Conservation (phyloP, 1,140 invertebrate species). For the Drosophila novamexicana region DNA sequence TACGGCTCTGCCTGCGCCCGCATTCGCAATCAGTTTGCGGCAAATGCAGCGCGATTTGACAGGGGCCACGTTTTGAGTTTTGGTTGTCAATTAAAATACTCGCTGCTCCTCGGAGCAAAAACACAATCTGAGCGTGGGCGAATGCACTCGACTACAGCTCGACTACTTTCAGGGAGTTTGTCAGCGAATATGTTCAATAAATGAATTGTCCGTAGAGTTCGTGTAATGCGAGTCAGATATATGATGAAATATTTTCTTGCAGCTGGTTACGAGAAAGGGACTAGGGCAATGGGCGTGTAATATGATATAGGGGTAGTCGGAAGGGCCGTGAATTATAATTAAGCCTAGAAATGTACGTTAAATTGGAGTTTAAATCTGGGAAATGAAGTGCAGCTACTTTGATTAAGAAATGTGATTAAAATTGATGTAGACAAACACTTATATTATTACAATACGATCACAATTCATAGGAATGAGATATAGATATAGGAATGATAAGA, state of each 20-base stretch:
- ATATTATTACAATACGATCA: too few relatives aligned
- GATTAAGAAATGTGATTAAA: too few relatives aligned
- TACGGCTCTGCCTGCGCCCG: slow-evolving; percentile 48
- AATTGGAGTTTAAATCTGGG: background rate
- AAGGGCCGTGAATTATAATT: background rate
- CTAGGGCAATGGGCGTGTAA: background rate
- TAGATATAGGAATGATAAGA: too few relatives aligned
- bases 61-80: slow-evolving; percentile 47
- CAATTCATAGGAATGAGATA: too few relatives aligned
- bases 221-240: slow-evolving; percentile 14
- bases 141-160: background rate
- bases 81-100: slow-evolving; percentile 72
- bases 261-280: background rate
- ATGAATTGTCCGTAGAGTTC: slow-evolving; percentile 12
- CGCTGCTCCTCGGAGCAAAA: background rate
- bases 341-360: background rate
- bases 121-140: slow-evolving; percentile 21
- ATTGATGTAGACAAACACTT: too few relatives aligned
- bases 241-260: slow-evolving; percentile 17
- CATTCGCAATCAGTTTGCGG: slow-evolving; percentile 71
- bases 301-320: slow-evolving; percentile 16
- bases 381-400: background rate
- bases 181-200: slow-evolving; percentile 19
- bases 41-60: slow-evolving; percentile 59
- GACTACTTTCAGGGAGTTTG: background rate